Evolutionary conservation across 2,888 invertebrate species (phyloP).

Genomic region (Diplolepis rosae): DNA sequence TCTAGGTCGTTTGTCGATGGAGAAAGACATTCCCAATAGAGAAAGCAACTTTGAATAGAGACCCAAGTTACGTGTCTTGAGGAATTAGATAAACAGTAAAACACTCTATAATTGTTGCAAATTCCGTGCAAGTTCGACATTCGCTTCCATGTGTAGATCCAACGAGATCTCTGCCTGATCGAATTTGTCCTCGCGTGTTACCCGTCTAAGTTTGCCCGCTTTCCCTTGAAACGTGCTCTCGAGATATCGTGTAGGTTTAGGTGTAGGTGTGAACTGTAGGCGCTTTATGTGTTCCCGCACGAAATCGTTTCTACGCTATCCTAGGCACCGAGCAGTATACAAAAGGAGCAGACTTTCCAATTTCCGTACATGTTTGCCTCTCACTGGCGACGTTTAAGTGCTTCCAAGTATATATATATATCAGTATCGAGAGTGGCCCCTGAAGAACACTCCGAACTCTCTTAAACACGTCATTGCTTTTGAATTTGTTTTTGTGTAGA

Average conservation of each 20-base stretch:
- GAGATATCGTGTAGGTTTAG: slow-evolving; percentile 18
- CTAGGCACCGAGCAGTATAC: neutral
- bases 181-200: slow-evolving; percentile 44
- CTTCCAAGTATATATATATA: neutral
- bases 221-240: slow-evolving; percentile 18
- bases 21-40: slow-evolving; percentile 9
- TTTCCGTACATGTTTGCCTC: neutral
- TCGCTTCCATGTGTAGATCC: slow-evolving; percentile 22
- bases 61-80: slow-evolving; percentile 5
- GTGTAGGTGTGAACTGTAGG: slow-evolving; percentile 56
- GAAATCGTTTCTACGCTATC: slow-evolving; percentile 45
- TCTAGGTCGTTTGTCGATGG: too few species aligned
- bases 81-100: slow-evolving; percentile 24
- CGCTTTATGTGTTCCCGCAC: slow-evolving; percentile 53
- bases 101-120: slow-evolving; percentile 27
- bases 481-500: too few species aligned
- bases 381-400: neutral
- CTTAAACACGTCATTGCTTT: too few species aligned
- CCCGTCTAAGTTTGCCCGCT: slow-evolving; percentile 20
- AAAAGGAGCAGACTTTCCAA: slow-evolving; percentile 15
- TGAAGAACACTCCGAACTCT: too few species aligned
- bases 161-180: slow-evolving; percentile 28
- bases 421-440: too few species aligned
- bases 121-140: slow-evolving; percentile 27
- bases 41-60: neutral